Evolutionary conservation across 2,888 invertebrate genomes (phyloP).

Genomic region (Philhelius pedissequus): DNA sequence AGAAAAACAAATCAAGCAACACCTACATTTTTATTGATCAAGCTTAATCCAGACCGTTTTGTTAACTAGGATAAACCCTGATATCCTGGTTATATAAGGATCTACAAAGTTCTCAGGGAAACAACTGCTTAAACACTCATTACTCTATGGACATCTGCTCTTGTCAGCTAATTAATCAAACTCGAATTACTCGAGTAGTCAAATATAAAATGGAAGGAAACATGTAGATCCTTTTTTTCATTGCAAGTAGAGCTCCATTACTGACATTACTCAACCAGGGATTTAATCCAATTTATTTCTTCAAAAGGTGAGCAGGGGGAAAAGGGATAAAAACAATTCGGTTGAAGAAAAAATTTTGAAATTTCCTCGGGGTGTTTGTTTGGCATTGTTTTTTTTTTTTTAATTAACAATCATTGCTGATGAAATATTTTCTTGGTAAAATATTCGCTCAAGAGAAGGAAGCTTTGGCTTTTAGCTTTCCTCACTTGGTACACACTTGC

Average conservation of each 20-base stretch:
- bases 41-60: conserved; percentile 49
- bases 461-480: not conserved
- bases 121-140: conserved; percentile 29
- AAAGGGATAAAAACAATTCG: conserved; percentile 15
- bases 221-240: not conserved
- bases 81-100: not conserved
- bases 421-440: conserved; percentile 9
- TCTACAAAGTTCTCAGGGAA: not conserved
- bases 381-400: conserved; percentile 23
- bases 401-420: conserved; percentile 41
- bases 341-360: conserved; percentile 6
- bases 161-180: conserved; percentile 63
- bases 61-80: conserved; percentile 36
- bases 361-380: conserved; percentile 26
- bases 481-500: not conserved
- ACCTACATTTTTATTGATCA: not conserved
- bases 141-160: conserved; percentile 42
- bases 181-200: not conserved
- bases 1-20: not conserved
- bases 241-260: not conserved
- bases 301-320: not conserved
- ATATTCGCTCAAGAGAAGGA: too few relatives aligned
- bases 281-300: conserved; percentile 61
- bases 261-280: conserved; percentile 29
- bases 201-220: conserved; percentile 1